Conservation (phyloP, 2,113 vertebrate species). For the Fregetta grallaria region DNA sequence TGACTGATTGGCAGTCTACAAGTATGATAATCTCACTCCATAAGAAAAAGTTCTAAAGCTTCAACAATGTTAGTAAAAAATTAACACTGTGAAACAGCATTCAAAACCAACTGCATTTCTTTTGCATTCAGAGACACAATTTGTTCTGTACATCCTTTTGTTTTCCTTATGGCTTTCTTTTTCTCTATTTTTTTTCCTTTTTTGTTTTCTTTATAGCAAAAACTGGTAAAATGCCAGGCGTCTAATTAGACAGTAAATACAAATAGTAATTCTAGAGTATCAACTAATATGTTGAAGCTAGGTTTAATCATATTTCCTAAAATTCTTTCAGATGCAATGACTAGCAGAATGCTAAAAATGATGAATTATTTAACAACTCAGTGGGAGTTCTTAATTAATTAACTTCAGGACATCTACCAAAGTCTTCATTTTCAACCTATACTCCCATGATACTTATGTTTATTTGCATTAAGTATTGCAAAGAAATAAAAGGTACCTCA, state of each 20-base stretch:
- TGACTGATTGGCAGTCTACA: not conserved
- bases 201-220: not conserved
- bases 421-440: not conserved
- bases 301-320: not conserved
- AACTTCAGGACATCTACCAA: not conserved
- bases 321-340: conserved; percentile 5
- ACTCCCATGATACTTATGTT: not conserved
- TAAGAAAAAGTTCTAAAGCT: not conserved
- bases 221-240: not conserved
- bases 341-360: not conserved
- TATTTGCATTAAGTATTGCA: not conserved
- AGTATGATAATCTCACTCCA: not conserved
- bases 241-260: not conserved
- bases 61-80: not conserved
- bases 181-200: not conserved
- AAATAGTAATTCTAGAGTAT: conserved; percentile 3
- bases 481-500: not conserved
- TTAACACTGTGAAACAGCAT: not conserved
- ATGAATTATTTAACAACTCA: conserved; percentile 23
- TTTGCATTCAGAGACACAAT: not conserved
- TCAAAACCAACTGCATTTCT: not conserved
- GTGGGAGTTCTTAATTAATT: conserved; percentile 7
- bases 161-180: not conserved
- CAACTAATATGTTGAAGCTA: not conserved
- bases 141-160: not conserved